Base-by-base conservation (phyloP, 2,888 invertebrate species). In the Lasioglossum vierecki region DNA sequence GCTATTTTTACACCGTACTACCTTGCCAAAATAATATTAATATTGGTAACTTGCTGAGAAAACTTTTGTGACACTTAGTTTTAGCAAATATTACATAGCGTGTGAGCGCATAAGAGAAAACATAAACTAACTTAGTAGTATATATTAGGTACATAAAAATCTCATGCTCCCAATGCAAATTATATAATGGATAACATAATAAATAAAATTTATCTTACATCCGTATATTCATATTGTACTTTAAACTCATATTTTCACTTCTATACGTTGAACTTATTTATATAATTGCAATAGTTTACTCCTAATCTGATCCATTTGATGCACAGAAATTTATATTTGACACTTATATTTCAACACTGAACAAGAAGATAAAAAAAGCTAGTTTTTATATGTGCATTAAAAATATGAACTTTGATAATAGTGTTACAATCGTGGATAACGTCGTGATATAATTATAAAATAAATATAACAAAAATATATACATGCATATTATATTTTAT, bases 381-480 rank as follows among this genome's bases (percentile, higher is more conserved):
- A 35, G 5, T 39, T 68, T 68, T 9, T 68, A 66, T 66, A 66
- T 66, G 9, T 68, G 9, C 22, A 22, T 35, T 39, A 68, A 39
- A 39, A 68, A 39, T 39, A 68, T 22, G 35, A 66, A 18, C 8
- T 66, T 66, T 35, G 35, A 66, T 66, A 0, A 66, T 18, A 68
- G 39, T 22, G 4, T 30, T 35, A 22, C 22, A 66, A 68, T 68
- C 22, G 39, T 68, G 22, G 68, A 68, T 39, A 22, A 39, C 11
- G 11, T 68, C 11, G 11, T 68, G 39, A 39, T 4, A 68, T 39
- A 9, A 68, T 68, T 68, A 3, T 35, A 68, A 39, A 68, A 68
- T 68, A 68, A 44, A 39, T 68, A 68, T 68, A 39, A 68, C 39
- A 68, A 68, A 68, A 68, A 68, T 68, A 39, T 68, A 22, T 68